Evolutionary conservation across 2,888 invertebrate species (phyloP), one percentile per base, ranked within the genome.

Genomic region (Habroteleia sp.): DNA sequence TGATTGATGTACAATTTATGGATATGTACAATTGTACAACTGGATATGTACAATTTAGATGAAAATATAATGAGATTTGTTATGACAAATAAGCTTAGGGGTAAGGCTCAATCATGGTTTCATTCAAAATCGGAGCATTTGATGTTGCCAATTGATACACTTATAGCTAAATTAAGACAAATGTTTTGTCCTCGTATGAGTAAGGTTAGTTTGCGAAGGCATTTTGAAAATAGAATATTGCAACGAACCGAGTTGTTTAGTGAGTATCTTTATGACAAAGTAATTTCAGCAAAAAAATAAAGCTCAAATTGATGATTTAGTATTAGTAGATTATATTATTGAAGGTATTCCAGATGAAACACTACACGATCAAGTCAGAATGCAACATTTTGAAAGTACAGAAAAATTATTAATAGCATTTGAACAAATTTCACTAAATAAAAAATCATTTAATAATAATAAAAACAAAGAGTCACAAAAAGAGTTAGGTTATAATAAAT

Each of bases 261-360:
- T 13, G 50, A 69, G 35, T 69, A 69, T 48, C n/a, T 39, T 6
- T 41, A 58, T n/a, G 31, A 69, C 2, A 48, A 69, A 42, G 11
- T 65, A n/a, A 65, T 65, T 35, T 42, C 54, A 10, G 54, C 20
- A n/a, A n/a, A n/a, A n/a, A 6, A 65, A 65, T 33, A 44, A 65
- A 41, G 54, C 25, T 7, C 20, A n/a, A 13, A 54, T 65, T 29
- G 44, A 63, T 13, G 54, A 65, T 4, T 5, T 8, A 1, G 50
- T 52, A 6, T 6, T 63, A n/a, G 11, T 63, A 8, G 63, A 63
- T 13, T 52, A 63, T 52, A 1, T 63, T 1, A 52, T 63, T 23
- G 52, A 50, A 3, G 63, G 63, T 11, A 63, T 63, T 35, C 31
- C 63, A 20, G 50, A 63, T 25, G 50, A 50, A 11, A 1, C 16